Percentiles rank a stretch among this genome's conserved stretches.
phyloP scores from a whole-genome alignment of 1,140 invertebrate species.

The Brachionus angularis region DNA sequence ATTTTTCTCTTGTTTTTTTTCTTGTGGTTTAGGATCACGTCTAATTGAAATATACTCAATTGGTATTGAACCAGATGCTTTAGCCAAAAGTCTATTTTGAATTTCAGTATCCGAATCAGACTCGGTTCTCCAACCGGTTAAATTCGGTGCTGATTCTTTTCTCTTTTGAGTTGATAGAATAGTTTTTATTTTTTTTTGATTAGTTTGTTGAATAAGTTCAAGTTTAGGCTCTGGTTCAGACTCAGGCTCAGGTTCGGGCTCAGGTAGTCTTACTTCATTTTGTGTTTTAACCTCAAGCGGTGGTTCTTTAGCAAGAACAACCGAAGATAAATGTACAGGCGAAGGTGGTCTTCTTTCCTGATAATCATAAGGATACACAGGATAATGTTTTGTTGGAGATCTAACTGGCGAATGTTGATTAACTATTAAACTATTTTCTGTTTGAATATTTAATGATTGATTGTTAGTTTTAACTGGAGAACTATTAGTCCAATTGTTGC shows the following conservation, averaged over 20 bases:
- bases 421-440: too few relatives aligned
- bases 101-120: slow-evolving; percentile 21
- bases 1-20: not conserved
- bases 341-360: not conserved
- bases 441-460: too few relatives aligned
- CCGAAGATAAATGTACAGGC: slow-evolving; percentile 21
- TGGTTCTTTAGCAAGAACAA: slow-evolving; percentile 13
- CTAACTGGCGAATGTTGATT: too few relatives aligned
- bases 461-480: not conserved
- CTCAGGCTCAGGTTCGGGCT: not conserved
- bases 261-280: not conserved
- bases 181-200: slow-evolving; percentile 33
- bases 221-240: not conserved
- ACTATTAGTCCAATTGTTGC: not conserved
- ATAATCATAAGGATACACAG: slow-evolving; percentile 5
- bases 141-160: slow-evolving; percentile 38
- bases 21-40: slow-evolving; percentile 27
- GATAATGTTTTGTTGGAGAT: slow-evolving; percentile 8
- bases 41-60: slow-evolving; percentile 36
- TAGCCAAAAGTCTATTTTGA: slow-evolving; percentile 6
- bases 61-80: slow-evolving; percentile 36
- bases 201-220: not conserved
- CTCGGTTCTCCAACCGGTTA: slow-evolving; percentile 19
- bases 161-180: not conserved
- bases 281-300: not conserved